Base-by-base conservation (phyloP, 2,113 vertebrate genomes). In the Oxyruncus cristatus region DNA sequence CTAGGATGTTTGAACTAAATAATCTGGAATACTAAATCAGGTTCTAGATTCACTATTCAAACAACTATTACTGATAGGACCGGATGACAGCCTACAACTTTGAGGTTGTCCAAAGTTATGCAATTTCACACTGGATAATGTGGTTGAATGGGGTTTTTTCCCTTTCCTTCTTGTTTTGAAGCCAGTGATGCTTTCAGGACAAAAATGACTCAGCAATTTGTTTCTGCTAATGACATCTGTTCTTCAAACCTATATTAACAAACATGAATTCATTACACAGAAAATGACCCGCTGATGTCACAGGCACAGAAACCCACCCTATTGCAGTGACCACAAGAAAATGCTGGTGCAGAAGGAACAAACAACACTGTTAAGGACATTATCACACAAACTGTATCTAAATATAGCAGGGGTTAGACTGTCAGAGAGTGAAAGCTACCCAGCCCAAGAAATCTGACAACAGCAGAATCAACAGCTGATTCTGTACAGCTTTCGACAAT, bases 401-500 rank as follows among this genome's bases (percentile, higher is more conserved):
- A 91, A 74, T 23, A 63, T 7, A 82, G 52, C 61, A 77, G 79
- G 79, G 56, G 75, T 78, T 72, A 77, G 85, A 37, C 66, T 92
- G 65, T 58, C 82, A 81, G 61, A 59, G 12, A 72, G 26, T 27
- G 37, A 94, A 95, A 96, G 59, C 14, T 22, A 58, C 70, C 22
- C 89, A 91, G 72, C 35, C 61, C 88, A 55, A 92, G 86, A 42
- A 93, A 96, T 59, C 65, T 73, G 74, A 78, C 76, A 94, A 61
- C 22, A 95, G 53, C 85, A 88, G 62, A 93, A 95, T 76, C 85
- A 95, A 77, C 86, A 93, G 81, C 85, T 93, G 81, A 70, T 96
- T 89, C 88, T 70, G 42, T 0, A 46, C 9, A 89, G 61, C 44
- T 88, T 90, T 92, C 85, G 93, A 93, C 68, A 67, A 30, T 21